Evolutionary conservation across 2,797 vertebrate genomes (phyloP), one percentile per base, ranked within the genome.

Genomic region (Dendrocincla tyrannina): DNA sequence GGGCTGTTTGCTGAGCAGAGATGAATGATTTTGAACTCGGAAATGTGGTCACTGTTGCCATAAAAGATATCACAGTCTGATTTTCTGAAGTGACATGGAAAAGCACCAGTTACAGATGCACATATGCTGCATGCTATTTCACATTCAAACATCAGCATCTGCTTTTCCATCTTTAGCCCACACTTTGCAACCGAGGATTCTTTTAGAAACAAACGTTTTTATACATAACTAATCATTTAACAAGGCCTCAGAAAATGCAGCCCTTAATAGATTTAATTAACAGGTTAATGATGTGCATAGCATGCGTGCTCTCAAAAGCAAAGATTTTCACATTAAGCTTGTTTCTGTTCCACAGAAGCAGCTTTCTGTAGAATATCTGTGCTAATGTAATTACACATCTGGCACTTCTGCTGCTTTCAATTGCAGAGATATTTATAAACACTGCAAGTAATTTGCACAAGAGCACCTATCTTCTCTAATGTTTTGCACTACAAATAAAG

Each of bases 361-460:
- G 81, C 70, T 95, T 97, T 87, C 76, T 89, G 83, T 52, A 58
- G 81, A 83, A 49, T 94, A 95, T 94, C 82, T 95, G 87, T 78
- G 72, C 77, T 93, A 93, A 92, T 67, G 77, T 91, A 96, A 96
- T 96, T 95, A 94, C 93, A 95, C 85, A 96, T 97, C 96, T 95
- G 88, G 72, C 88, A 81, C 91, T 87, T 95, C 76, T 93, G 81
- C 79, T 96, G 69, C 75, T 75, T 89, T 92, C 95, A 96, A 53
- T 72, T 85, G 90, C 70, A 60, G 88, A 80, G 50, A 80, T 92
- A 92, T 96, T 94, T 94, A 95, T 86, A 93, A 91, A 93, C 70
- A 91, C 74, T 82, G 81, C 82, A 78, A 91, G 80, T 50, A 88
- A 93, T 96, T 95, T 95, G 91, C 90, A 95, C 87, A 88, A 84